Evolutionary conservation across 2,888 invertebrate species (phyloP).

Genomic region (Microctonus hyperodae): DNA sequence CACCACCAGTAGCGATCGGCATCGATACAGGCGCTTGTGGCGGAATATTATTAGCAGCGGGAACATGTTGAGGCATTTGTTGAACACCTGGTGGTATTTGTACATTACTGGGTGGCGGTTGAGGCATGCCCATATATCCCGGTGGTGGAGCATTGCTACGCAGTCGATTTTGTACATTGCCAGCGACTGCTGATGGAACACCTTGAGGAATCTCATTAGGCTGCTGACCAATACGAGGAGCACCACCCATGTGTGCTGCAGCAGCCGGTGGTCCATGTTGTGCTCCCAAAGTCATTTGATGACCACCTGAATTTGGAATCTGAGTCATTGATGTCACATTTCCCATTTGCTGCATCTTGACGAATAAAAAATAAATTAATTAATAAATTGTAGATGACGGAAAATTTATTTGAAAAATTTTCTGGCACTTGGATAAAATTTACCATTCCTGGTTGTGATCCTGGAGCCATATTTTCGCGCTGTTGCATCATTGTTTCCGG

Average conservation of each 20-base stretch:
- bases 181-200: slow-evolving; percentile 41
- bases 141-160: slow-evolving; percentile 38
- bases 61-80: slow-evolving; percentile 35
- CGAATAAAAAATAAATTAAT: background rate
- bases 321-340: slow-evolving; percentile 37
- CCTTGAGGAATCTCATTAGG: slow-evolving; percentile 36
- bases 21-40: slow-evolving; percentile 37
- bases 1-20: slow-evolving; percentile 31
- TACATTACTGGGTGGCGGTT: slow-evolving; percentile 37
- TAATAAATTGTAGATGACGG: background rate
- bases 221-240: slow-evolving; percentile 25
- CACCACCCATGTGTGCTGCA: slow-evolving; percentile 39
- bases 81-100: slow-evolving; percentile 42
- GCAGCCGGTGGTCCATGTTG: slow-evolving; percentile 36
- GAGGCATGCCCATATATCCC: slow-evolving; percentile 43
- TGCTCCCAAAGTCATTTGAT: slow-evolving; percentile 35
- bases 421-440: too few relatives aligned
- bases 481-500: slow-evolving; percentile 45
- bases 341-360: slow-evolving; percentile 46
- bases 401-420: background rate
- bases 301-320: slow-evolving; percentile 40
- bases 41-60: slow-evolving; percentile 37
- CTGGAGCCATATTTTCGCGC: slow-evolving; percentile 51
- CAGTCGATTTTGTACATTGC: slow-evolving; percentile 38
- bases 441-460: slow-evolving; percentile 56